Evolutionary conservation across 2,888 invertebrate species (phyloP).

Genomic region (Trichopria drosophilae): DNA sequence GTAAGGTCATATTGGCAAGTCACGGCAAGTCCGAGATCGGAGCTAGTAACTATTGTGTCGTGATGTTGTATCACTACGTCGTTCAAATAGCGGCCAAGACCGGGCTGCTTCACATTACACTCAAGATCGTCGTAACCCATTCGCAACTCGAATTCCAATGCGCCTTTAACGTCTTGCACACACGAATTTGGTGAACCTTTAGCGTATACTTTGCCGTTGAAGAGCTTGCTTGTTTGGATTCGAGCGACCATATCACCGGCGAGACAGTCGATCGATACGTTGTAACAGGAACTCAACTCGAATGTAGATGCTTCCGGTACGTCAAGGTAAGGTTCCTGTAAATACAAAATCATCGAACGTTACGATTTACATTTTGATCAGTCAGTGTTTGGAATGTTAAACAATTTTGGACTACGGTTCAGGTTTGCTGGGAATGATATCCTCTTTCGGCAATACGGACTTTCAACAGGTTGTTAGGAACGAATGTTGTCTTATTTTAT

Average conservation of each 20-base stretch:
- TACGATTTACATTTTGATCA: too few species aligned
- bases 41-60: constrained; percentile 92
- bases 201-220: constrained; percentile 93
- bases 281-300: constrained; percentile 91
- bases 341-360: too few species aligned
- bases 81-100: constrained; percentile 83
- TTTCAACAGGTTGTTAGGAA: constrained; percentile 48
- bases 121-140: constrained; percentile 92
- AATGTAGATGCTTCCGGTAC: constrained; percentile 90
- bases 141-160: constrained; percentile 85
- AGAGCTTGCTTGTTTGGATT: constrained; percentile 88
- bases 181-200: constrained; percentile 93
- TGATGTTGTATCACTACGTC: constrained; percentile 95
- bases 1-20: constrained; percentile 93
- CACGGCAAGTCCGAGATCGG: constrained; percentile 89
- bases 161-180: constrained; percentile 83
- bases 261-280: constrained; percentile 90
- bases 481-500: too few species aligned
- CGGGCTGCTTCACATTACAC: constrained; percentile 89
- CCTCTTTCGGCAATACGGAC: constrained; percentile 19
- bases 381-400: too few species aligned
- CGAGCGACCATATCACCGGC: constrained; percentile 91
- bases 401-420: too few species aligned
- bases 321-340: constrained; percentile 83
- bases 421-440: too few species aligned